A percentile compares a stretch with the other conserved stretches of the same genome.
phyloP scores from a whole-genome alignment of 2,888 invertebrate species.

The Phorcus lineatus region DNA sequence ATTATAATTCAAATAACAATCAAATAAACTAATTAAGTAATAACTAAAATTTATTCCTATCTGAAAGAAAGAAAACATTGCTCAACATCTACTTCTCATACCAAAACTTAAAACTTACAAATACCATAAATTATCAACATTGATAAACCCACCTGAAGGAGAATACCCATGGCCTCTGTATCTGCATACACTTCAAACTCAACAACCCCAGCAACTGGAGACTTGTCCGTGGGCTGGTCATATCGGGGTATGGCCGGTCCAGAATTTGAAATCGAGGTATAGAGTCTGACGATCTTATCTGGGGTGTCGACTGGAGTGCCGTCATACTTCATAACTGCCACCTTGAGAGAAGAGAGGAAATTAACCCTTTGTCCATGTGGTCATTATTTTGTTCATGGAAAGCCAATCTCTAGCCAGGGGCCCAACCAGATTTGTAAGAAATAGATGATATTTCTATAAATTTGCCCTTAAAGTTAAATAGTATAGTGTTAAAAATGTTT shows the following conservation, averaged over 20 bases:
- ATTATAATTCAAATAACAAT: too few relatives aligned
- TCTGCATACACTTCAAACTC: slow-evolving; percentile 59
- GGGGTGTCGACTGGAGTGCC: slow-evolving; percentile 80
- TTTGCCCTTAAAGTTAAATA: too few relatives aligned
- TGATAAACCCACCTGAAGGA: slow-evolving; percentile 54
- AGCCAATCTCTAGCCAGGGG: too few relatives aligned
- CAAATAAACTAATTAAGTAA: too few relatives aligned
- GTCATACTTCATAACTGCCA: slow-evolving; percentile 93
- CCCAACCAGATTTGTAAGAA: too few relatives aligned
- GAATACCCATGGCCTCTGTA: slow-evolving; percentile 48
- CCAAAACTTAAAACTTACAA: too few relatives aligned
- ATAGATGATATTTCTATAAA: too few relatives aligned
- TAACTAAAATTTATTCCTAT: too few relatives aligned
- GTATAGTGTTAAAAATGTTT: too few relatives aligned
- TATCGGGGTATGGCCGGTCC: slow-evolving; percentile 28
- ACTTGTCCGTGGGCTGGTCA: slow-evolving; percentile 43
- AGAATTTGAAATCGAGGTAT: slow-evolving; percentile 30
- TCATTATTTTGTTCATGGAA: neutral
- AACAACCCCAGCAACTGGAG: slow-evolving; percentile 68
- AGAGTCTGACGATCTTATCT: slow-evolving; percentile 52
- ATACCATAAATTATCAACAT: too few relatives aligned
- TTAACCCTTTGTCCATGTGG: neutral
- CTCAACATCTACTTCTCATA: too few relatives aligned
- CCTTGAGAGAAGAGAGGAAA: slow-evolving; percentile 76
- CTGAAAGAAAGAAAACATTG: too few relatives aligned